These are phyloP conservation scores for Tetragonula clypearis DNA, from an alignment of 1,140 invertebrate species.

Conservation along the genomic window DNA sequence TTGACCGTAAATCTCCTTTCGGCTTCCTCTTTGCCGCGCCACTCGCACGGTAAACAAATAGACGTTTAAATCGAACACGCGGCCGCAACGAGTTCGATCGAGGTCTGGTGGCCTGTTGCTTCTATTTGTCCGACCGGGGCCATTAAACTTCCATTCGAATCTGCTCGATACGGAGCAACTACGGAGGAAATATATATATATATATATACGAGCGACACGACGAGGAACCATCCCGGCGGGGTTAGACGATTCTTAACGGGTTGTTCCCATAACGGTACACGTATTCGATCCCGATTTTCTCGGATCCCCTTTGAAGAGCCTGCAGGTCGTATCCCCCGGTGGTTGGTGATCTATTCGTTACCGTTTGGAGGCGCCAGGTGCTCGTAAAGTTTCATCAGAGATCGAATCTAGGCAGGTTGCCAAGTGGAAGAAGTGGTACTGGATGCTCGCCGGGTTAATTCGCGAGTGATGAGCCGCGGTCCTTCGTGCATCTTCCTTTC, in stretches of 20 bases:
- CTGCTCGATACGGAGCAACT: neutral
- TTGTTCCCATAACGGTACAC: constrained; percentile 24
- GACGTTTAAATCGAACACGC: neutral
- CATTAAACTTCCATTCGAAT: constrained; percentile 17
- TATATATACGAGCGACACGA: neutral
- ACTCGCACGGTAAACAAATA: constrained; percentile 25
- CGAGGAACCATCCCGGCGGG: neutral
- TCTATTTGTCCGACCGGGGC: constrained; percentile 28
- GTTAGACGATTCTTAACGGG: neutral
- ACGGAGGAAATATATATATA: neutral
- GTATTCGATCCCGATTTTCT: constrained; percentile 32
- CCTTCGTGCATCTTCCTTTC: constrained; percentile 57
- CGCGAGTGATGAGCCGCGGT: constrained; percentile 66
- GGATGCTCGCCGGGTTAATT: constrained; percentile 68
- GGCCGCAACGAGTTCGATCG: constrained; percentile 12
- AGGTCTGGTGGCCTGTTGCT: neutral
- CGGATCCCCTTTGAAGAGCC: constrained; percentile 23
- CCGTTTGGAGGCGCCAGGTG: constrained; percentile 58
- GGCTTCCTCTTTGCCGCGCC: neutral
- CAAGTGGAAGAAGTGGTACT: constrained; percentile 65
- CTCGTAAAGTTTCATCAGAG: constrained; percentile 71
- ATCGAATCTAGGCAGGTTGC: constrained; percentile 61
- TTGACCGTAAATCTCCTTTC: constrained; percentile 34
- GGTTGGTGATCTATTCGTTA: constrained; percentile 58
- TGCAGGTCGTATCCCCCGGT: neutral